A percentile compares a stretch with the other conserved stretches of the same genome.
Evolutionary conservation across 2,888 invertebrate species (phyloP).

Genomic region (Clostera curtula): DNA sequence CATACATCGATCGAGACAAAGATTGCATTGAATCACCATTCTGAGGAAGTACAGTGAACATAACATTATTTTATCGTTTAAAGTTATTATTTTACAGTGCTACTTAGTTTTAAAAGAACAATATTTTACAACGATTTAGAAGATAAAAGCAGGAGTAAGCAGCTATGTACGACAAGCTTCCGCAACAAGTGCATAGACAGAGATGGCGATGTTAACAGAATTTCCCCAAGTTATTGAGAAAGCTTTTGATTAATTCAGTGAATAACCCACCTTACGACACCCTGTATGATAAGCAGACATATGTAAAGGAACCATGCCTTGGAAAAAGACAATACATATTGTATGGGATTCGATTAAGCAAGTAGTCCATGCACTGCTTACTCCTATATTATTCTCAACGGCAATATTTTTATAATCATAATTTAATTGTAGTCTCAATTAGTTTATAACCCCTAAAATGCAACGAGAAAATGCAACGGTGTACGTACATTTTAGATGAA

Average conservation of each 20-base stretch:
- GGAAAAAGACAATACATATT: neutral
- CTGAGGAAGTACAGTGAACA: slow-evolving; percentile 60
- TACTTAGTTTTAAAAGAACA: slow-evolving; percentile 61
- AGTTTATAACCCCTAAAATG: slow-evolving; percentile 38
- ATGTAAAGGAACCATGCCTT: neutral
- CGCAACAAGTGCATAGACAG: slow-evolving; percentile 4
- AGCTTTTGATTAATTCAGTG: neutral
- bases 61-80: slow-evolving; percentile 53
- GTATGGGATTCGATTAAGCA: neutral
- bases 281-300: slow-evolving; percentile 2
- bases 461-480: slow-evolving; percentile 61
- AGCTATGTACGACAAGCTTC: slow-evolving; percentile 31
- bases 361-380: slow-evolving; percentile 45
- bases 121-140: slow-evolving; percentile 58
- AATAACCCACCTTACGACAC: slow-evolving; percentile 2
- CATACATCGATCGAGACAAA: slow-evolving; percentile 60
- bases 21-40: slow-evolving; percentile 71
- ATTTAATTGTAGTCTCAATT: slow-evolving; percentile 29
- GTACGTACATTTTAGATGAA: slow-evolving; percentile 48
- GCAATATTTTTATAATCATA: slow-evolving; percentile 52
- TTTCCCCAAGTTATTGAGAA: neutral
- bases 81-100: slow-evolving; percentile 55
- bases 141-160: slow-evolving; percentile 65
- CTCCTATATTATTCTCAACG: slow-evolving; percentile 48
- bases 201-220: neutral